Conservation (phyloP, 2,888 invertebrate species). For the Lycia hirtaria region DNA sequence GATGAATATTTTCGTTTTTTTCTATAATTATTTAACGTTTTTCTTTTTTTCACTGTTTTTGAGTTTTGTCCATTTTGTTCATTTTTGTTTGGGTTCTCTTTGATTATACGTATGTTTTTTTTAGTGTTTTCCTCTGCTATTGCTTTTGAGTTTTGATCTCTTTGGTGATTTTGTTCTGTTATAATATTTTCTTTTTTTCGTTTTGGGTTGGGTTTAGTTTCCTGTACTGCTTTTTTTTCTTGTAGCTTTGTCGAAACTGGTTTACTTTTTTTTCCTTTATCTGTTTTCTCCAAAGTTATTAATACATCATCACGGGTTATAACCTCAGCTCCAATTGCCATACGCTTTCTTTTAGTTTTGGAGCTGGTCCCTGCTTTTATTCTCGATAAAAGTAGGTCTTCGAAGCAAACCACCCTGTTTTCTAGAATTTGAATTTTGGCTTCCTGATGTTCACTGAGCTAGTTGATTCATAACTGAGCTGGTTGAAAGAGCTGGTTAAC, state of each 20-base stretch:
- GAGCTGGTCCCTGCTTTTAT: neutral
- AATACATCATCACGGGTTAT: no score
- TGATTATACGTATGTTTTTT: neutral
- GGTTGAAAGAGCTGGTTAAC: no score
- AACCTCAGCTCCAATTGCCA: neutral
- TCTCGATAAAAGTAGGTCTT: neutral
- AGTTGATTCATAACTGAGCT: neutral
- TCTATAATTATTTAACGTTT: no score
- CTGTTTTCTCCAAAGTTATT: neutral
- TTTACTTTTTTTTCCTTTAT: neutral
- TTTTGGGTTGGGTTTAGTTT: neutral
- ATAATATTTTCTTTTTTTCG: neutral
- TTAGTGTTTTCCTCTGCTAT: no score
- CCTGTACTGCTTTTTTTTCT: slow-evolving; percentile 4
- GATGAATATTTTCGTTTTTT: slow-evolving; percentile 2
- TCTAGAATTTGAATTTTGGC: neutral
- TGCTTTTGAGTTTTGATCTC: neutral
- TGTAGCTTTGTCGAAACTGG: slow-evolving; percentile 3
- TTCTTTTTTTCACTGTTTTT: no score
- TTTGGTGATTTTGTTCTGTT: neutral
- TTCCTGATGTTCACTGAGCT: neutral
- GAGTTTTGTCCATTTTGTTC: no score
- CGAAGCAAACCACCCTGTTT: neutral
- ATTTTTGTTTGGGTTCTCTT: no score
- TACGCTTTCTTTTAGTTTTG: neutral